Conservation (phyloP, 1,140 invertebrate species). For the Gyrodactylus bullatarudis region DNA sequence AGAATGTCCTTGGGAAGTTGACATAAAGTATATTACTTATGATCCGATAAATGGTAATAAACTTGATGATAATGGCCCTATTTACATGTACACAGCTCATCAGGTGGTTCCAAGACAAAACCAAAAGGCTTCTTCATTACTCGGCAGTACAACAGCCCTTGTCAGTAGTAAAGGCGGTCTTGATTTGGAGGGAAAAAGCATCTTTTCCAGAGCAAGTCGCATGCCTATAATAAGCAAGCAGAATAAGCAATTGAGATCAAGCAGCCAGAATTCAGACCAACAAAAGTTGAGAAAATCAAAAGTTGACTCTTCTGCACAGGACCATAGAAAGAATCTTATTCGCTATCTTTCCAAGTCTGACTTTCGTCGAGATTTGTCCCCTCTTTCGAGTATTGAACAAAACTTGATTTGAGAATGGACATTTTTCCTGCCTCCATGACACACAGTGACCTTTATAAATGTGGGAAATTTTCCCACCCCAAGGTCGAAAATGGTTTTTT, state of each 20-base stretch:
- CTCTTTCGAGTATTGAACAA: neutral
- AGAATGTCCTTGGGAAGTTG: neutral
- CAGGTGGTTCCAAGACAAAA: neutral
- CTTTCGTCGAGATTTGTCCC: neutral
- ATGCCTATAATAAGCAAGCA: neutral
- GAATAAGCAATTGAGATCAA: no score
- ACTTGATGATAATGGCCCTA: neutral
- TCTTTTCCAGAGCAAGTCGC: neutral
- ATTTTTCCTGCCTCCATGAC: neutral
- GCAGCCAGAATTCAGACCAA: neutral
- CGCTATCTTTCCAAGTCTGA: neutral
- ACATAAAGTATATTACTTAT: slow-evolving; percentile 4
- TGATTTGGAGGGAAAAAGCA: no score
- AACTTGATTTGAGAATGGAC: neutral
- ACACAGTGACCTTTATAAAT: neutral
- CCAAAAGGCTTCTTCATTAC: neutral
- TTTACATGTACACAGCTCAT: slow-evolving; percentile 4
- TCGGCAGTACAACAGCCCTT: neutral
- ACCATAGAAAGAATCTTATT: neutral
- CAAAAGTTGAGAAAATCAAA: neutral
- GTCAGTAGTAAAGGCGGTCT: neutral
- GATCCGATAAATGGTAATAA: neutral
- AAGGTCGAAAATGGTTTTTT: neutral
- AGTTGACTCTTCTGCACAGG: neutral
- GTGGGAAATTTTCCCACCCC: neutral